phyloP scores from a whole-genome alignment of 2,888 invertebrate species.

The Tuta absoluta region DNA sequence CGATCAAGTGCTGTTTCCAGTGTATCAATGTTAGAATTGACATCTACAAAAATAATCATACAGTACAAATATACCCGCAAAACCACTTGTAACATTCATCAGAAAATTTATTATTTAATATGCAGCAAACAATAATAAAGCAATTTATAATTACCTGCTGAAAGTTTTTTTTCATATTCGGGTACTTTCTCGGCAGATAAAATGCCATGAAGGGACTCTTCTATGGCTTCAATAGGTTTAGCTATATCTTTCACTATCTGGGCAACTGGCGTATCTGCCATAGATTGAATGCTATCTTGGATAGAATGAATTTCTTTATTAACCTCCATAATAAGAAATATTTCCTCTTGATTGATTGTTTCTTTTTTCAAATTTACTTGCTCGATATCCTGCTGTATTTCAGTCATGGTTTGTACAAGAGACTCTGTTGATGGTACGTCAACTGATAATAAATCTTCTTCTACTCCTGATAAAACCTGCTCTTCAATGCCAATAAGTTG shows the following conservation, averaged over 20 bases:
- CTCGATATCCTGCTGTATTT: constrained; percentile 64
- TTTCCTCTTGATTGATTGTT: constrained; percentile 49
- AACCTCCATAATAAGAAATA: constrained; percentile 57
- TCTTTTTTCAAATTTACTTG: constrained; percentile 49
- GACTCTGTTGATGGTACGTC: constrained; percentile 62
- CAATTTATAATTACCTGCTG: constrained; percentile 50
- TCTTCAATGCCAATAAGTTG: constrained; percentile 60
- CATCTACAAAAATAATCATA: constrained; percentile 51
- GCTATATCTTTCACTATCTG: constrained; percentile 49
- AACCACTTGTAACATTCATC: too few relatives aligned
- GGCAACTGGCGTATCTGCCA: constrained; percentile 49
- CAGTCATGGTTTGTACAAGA: constrained; percentile 59
- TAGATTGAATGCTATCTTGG: constrained; percentile 57
- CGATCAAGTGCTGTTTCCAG: constrained; percentile 51
- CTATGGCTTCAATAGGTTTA: constrained; percentile 57
- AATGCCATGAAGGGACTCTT: constrained; percentile 52
- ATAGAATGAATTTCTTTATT: constrained; percentile 63
- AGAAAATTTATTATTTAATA: not conserved
- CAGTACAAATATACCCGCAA: too few relatives aligned
- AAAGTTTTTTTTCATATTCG: constrained; percentile 40
- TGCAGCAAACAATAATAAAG: not conserved
- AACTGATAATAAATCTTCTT: constrained; percentile 56
- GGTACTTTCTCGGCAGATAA: constrained; percentile 43
- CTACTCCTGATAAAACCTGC: constrained; percentile 53
- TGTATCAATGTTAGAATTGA: constrained; percentile 57